These are phyloP conservation scores for Hipparchia semele DNA, from an alignment of 2,888 invertebrate genomes.

Conservation along the genomic window DNA sequence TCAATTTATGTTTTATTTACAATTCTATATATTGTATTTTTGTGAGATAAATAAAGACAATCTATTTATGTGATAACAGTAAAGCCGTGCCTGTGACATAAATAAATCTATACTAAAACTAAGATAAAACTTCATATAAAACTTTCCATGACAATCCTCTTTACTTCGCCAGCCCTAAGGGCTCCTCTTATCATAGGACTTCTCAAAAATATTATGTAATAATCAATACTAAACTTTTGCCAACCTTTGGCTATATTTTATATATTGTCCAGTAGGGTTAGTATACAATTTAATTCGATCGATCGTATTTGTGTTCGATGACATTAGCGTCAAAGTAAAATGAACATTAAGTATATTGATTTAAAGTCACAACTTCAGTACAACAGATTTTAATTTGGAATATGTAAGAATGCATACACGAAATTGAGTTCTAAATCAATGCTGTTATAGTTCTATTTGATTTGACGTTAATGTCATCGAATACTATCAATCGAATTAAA, in stretches of 20 bases:
- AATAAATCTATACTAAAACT: constrained; percentile 55
- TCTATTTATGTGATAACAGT: background rate
- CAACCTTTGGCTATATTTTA: background rate
- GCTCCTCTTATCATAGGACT: constrained; percentile 18
- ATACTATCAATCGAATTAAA: too few relatives aligned
- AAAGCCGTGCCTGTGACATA: constrained; percentile 8
- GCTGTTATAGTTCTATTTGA: too few relatives aligned
- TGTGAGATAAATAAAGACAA: constrained; percentile 12
- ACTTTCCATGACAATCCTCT: constrained; percentile 37
- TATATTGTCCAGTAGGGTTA: too few relatives aligned
- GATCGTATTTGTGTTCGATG: too few relatives aligned
- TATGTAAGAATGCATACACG: too few relatives aligned
- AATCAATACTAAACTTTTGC: background rate
- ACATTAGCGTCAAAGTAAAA: too few relatives aligned
- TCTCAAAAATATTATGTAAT: background rate
- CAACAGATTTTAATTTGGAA: too few relatives aligned
- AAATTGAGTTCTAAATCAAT: too few relatives aligned
- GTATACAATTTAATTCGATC: too few relatives aligned
- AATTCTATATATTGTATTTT: constrained; percentile 11
- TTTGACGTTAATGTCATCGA: too few relatives aligned
- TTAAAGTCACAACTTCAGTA: too few relatives aligned
- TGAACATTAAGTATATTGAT: too few relatives aligned
- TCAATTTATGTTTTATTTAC: constrained; percentile 1
- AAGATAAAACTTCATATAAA: constrained; percentile 52
- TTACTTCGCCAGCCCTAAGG: constrained; percentile 30